Evolutionary conservation across 1,140 invertebrate genomes (phyloP).

Genomic region (Cotesia glomerata): DNA sequence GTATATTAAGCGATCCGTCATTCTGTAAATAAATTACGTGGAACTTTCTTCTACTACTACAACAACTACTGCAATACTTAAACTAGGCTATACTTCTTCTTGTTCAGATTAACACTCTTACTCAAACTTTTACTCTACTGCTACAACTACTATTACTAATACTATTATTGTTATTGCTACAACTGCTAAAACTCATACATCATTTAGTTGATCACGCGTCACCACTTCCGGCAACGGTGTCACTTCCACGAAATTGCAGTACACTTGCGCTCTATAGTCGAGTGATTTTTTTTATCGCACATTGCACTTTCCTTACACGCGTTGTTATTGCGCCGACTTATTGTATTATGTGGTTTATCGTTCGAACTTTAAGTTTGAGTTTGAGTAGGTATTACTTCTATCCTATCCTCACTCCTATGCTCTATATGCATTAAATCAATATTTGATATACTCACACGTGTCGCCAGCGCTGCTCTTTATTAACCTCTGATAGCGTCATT

Average conservation of each 20-base stretch:
- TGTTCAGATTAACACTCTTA: no score
- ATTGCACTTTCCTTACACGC: conserved; percentile 23
- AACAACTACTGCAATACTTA: no score
- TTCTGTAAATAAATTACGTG: conserved; percentile 6
- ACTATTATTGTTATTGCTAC: background rate
- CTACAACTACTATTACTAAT: no score
- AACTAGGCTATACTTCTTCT: no score
- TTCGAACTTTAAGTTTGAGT: conserved; percentile 16
- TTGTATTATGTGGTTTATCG: conserved; percentile 14
- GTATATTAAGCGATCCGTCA: background rate
- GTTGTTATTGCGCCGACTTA: conserved; percentile 11
- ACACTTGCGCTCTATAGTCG: background rate
- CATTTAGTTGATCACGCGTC: conserved; percentile 7
- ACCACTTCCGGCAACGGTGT: conserved; percentile 18
- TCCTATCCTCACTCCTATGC: conserved; percentile 1
- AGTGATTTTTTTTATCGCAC: conserved; percentile 27
- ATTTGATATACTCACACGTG: background rate
- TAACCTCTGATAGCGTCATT: background rate
- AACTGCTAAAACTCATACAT: conserved; percentile 12
- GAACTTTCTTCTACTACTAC: background rate
- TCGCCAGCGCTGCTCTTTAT: background rate
- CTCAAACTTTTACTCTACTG: no score
- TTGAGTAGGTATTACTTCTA: conserved; percentile 14
- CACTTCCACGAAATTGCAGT: conserved; percentile 9
- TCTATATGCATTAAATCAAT: conserved; percentile 26